Evolutionary conservation across 2,888 invertebrate genomes (phyloP), one percentile per base, ranked within the genome.

Genomic region (Meandrusa payeni): DNA sequence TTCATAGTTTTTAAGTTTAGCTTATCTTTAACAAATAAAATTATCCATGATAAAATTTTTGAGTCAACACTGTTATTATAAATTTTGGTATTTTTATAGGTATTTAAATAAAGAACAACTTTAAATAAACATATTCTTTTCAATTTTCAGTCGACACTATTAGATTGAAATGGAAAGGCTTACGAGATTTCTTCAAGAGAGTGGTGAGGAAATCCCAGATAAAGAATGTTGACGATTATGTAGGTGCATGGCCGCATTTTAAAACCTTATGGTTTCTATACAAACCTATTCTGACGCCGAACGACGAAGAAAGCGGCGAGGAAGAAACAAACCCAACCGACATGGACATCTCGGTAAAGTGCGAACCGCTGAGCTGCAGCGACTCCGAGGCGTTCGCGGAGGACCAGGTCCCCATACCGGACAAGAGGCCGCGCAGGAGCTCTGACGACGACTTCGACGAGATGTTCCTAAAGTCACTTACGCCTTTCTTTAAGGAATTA

Each of bases 401-500:
- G 2, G 54, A 39, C 19, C 54, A 54, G 32, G 59, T 64, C 1
- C 55, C 57, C 0, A 34, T 61, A 1, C 55, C 61, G 1, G 52
- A 55, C 0, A 64, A 64, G 23, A 46, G 47, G 10, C 36, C 3
- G n/a, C 13, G 23, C 1, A 20, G 1, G 23, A 24, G n/a, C 24
- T 28, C 19, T 27, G 38, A 7, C 12, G 66, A 65, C 0, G 75
- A 76, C 13, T 73, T 61, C 11, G 77, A 78, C 9, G 19, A 69
- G 20, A 71, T 78, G 71, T 79, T 72, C 36, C 38, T 79, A 1
- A 70, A 70, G 31, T 77, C 77, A 0, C 47, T 80, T 5, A 61
- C 64, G 12, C 78, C 76, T 1, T 79, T 64, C 38, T 64, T 80
- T 7, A 63, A 54, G 26, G 52, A 65, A 24, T 26, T 78, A 29